A percentile compares a stretch with the other conserved stretches of the same genome.
These are phyloP conservation scores for Chrysolina haemoptera DNA, from an alignment of 2,888 invertebrate genomes.

Conservation along the genomic window DNA sequence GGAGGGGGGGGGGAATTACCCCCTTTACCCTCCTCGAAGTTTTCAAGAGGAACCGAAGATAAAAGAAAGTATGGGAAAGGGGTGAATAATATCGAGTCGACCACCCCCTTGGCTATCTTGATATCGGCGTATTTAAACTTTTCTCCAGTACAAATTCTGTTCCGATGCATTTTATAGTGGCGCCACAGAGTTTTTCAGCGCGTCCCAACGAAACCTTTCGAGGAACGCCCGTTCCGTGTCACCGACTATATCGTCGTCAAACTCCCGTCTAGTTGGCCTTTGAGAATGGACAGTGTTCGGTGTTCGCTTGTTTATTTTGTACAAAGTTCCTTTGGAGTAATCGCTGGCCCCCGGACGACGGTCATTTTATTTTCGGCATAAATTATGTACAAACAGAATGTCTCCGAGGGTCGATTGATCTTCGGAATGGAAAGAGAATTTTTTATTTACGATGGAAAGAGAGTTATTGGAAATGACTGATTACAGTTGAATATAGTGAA, in stretches of 20 bases:
- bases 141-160: neutral
- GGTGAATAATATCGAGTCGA: no score
- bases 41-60: no score
- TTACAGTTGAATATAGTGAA: neutral
- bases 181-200: constrained; percentile 27
- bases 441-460: neutral
- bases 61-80: no score
- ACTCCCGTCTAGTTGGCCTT: constrained; percentile 30
- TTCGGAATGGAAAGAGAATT: neutral
- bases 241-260: constrained; percentile 30
- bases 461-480: neutral
- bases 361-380: constrained; percentile 21
- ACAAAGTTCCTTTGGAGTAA: constrained; percentile 29
- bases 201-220: constrained; percentile 30
- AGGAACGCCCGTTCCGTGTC: constrained; percentile 40
- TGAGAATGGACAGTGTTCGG: constrained; percentile 28
- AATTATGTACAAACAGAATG: constrained; percentile 9
- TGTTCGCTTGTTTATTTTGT: constrained; percentile 39
- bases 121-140: neutral
- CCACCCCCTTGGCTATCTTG: no score
- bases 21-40: no score
- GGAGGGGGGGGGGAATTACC: no score
- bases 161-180: constrained; percentile 5
- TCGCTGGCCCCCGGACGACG: neutral
- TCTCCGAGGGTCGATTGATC: constrained; percentile 14